Percentiles rank a stretch among this genome's conserved stretches.
phyloP scores from a whole-genome alignment of 2,797 vertebrate genomes.

The Microcaecilia unicolor region DNA sequence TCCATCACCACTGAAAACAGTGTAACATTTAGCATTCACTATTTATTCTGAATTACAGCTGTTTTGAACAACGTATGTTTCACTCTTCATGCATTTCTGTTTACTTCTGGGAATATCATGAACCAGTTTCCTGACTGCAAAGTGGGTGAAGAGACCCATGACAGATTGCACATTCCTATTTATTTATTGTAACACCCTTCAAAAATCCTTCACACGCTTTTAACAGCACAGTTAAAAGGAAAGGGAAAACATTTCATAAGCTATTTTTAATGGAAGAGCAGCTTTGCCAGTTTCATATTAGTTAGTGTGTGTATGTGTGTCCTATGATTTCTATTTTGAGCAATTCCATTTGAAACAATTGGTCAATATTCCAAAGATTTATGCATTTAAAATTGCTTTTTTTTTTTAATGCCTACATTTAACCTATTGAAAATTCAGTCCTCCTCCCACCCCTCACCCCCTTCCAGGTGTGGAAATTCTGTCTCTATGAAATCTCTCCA shows the following conservation, averaged over 20 bases:
- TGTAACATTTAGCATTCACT: neutral
- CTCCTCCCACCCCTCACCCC: too few species aligned
- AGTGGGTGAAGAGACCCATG: neutral
- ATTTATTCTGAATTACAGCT: conserved; percentile 16
- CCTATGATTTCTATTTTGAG: conserved; percentile 1
- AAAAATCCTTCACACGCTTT: conserved; percentile 31
- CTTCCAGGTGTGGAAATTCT: too few species aligned
- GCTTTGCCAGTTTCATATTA: conserved; percentile 6
- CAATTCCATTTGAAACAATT: conserved; percentile 22
- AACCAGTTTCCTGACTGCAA: conserved; percentile 26
- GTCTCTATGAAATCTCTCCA: too few species aligned
- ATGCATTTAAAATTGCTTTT: too few species aligned
- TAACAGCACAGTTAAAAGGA: conserved; percentile 17
- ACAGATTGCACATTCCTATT: conserved; percentile 18
- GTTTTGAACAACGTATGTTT: neutral
- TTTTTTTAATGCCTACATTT: too few species aligned
- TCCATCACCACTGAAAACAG: conserved; percentile 15
- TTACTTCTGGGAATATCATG: conserved; percentile 24
- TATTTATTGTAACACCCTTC: conserved; percentile 20
- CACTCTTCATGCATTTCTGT: conserved; percentile 15
- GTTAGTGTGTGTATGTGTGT: conserved; percentile 27
- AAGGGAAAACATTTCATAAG: conserved; percentile 9
- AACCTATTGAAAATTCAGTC: too few species aligned
- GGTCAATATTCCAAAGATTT: too few species aligned
- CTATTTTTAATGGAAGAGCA: conserved; percentile 14